These are phyloP conservation scores for Acromyrmex charruanus DNA, from an alignment of 1,140 invertebrate genomes.

Conservation along the genomic window DNA sequence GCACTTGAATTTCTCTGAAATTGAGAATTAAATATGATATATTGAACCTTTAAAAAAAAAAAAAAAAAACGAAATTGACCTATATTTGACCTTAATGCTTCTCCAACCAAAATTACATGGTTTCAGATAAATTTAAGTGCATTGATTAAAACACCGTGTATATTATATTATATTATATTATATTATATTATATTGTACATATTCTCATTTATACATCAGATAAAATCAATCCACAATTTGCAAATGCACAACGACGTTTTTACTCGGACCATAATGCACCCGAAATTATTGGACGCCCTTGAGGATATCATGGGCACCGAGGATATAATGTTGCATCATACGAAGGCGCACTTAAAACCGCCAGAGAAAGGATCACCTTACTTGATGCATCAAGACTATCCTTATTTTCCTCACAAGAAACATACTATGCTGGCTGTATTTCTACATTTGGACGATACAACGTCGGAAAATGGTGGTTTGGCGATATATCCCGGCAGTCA, in stretches of 20 bases:
- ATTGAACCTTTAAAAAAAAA: no score
- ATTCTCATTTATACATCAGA: constrained; percentile 75
- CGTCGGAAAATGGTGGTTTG: constrained; percentile 88
- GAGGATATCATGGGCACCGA: constrained; percentile 88
- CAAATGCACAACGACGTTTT: constrained; percentile 88
- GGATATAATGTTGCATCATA: constrained; percentile 89
- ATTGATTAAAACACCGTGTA: no score
- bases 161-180: background rate
- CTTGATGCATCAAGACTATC: constrained; percentile 90
- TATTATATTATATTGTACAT: background rate
- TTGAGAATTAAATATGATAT: no score
- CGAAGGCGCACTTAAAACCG: constrained; percentile 89
- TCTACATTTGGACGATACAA: constrained; percentile 88
- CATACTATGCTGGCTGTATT: constrained; percentile 89
- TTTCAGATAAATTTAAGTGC: no score
- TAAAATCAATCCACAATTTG: constrained; percentile 87
- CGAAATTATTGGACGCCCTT: constrained; percentile 87
- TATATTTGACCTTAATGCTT: no score
- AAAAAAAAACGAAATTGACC: no score
- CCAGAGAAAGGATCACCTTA: constrained; percentile 89
- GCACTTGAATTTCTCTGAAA: no score
- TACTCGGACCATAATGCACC: constrained; percentile 86
- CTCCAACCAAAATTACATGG: no score
- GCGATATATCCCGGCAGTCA: constrained; percentile 89
- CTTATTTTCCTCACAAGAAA: constrained; percentile 89